phyloP scores from a whole-genome alignment of 2,888 invertebrate genomes.

The Theristus sp. region DNA sequence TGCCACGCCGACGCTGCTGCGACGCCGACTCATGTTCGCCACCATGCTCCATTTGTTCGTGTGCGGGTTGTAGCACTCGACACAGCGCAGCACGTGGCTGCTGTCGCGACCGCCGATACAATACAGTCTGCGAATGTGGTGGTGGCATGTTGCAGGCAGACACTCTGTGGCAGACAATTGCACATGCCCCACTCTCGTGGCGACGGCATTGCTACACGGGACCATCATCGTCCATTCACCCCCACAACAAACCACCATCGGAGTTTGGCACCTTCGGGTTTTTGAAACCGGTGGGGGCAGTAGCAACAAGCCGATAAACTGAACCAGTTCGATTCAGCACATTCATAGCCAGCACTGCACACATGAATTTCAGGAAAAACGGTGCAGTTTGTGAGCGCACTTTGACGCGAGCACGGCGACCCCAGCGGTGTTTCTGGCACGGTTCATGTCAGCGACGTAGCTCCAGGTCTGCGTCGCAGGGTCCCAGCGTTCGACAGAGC shows the following conservation, averaged over 20 bases:
- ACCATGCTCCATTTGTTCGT: conserved; percentile 62
- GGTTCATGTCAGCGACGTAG: conserved; percentile 69
- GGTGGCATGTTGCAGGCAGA: background rate
- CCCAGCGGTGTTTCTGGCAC: conserved; percentile 70
- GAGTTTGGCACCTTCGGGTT: too few species aligned
- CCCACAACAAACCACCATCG: too few species aligned
- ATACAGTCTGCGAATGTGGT: conserved; percentile 4
- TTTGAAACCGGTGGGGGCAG: too few species aligned
- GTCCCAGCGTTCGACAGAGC: conserved; percentile 82
- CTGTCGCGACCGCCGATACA: conserved; percentile 63
- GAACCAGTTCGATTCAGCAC: too few species aligned
- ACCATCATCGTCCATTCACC: too few species aligned
- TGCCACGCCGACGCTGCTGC: conserved; percentile 74
- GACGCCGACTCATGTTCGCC: conserved; percentile 63
- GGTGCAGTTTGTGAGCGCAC: too few species aligned
- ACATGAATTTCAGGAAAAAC: too few species aligned
- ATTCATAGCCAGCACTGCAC: too few species aligned
- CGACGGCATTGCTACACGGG: background rate
- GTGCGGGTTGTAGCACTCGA: conserved; percentile 65
- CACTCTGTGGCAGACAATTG: background rate
- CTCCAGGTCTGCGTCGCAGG: conserved; percentile 70
- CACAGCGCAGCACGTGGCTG: conserved; percentile 65
- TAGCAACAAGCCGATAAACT: too few species aligned
- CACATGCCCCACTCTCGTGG: background rate
- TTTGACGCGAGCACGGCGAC: conserved; percentile 61